These are phyloP conservation scores for Ascidia mentula DNA, from an alignment of 23 tunicate species.

Conservation along the genomic window DNA sequence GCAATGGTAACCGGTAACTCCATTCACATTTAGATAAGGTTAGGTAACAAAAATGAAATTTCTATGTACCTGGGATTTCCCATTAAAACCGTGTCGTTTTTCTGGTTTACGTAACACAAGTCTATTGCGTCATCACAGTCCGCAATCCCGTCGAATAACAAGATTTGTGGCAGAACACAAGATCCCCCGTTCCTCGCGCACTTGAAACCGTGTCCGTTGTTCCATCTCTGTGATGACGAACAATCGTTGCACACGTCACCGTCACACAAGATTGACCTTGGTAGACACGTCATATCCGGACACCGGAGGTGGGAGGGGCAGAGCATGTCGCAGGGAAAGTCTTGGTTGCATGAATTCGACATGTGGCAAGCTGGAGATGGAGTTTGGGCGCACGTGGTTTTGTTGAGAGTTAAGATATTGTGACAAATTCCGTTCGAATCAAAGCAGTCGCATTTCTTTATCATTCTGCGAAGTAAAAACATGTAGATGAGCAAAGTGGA, in stretches of 20 bases:
- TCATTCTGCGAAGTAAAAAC: no score
- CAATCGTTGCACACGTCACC: not conserved
- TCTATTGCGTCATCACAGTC: not conserved
- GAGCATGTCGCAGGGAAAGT: not conserved
- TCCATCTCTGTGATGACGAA: not conserved
- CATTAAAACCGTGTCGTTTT: no score
- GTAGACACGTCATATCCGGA: not conserved
- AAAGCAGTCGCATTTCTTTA: no score
- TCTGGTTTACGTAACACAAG: not conserved
- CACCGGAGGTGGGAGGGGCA: not conserved
- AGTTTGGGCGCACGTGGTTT: no score
- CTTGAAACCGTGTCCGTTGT: constrained; percentile 10
- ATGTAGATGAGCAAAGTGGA: no score
- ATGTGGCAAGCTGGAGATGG: no score
- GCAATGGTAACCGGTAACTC: no score
- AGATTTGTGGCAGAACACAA: not conserved
- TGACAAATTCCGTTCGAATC: no score
- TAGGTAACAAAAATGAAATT: no score
- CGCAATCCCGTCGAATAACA: not conserved
- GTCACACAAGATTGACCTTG: not conserved
- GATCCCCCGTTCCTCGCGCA: not conserved
- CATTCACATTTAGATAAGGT: no score
- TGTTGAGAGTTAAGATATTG: no score
- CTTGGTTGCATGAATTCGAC: no score
- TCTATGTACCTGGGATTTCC: not conserved